Conservation (phyloP, 2,888 invertebrate species). For the Ichneumoninae sp. region DNA sequence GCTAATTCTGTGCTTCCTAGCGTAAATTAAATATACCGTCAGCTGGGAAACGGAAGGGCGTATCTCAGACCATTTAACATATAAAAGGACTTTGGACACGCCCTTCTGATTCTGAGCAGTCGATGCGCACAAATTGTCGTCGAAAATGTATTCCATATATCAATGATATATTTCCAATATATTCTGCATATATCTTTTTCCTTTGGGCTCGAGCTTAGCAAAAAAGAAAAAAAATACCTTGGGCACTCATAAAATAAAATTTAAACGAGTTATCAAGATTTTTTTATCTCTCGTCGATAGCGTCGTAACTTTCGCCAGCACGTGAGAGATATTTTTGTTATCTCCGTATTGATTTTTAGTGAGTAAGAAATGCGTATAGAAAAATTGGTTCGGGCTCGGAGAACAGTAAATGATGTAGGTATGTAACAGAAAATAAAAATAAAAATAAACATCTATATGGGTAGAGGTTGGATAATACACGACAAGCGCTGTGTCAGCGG, state of each 20-base stretch:
- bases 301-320: background rate
- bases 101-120: too few relatives aligned
- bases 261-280: background rate
- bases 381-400: background rate
- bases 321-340: background rate
- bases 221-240: background rate
- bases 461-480: slow-evolving; percentile 12
- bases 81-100: background rate
- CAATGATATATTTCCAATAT: background rate
- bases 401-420: background rate
- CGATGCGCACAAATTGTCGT: background rate
- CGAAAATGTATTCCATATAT: background rate
- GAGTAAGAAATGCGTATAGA: slow-evolving; percentile 12
- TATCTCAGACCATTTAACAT: background rate
- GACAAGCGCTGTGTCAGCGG: slow-evolving; percentile 55
- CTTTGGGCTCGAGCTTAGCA: background rate
- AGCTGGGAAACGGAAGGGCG: too few relatives aligned
- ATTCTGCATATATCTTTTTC: background rate
- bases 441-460: background rate
- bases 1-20: slow-evolving; percentile 4
- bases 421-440: background rate
- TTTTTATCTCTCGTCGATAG: background rate
- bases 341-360: background rate
- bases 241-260: background rate
- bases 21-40: background rate